Evolutionary conservation across 2,888 invertebrate species (phyloP), one percentile per base, ranked within the genome.

Genomic region (Hyposoter didymator): DNA sequence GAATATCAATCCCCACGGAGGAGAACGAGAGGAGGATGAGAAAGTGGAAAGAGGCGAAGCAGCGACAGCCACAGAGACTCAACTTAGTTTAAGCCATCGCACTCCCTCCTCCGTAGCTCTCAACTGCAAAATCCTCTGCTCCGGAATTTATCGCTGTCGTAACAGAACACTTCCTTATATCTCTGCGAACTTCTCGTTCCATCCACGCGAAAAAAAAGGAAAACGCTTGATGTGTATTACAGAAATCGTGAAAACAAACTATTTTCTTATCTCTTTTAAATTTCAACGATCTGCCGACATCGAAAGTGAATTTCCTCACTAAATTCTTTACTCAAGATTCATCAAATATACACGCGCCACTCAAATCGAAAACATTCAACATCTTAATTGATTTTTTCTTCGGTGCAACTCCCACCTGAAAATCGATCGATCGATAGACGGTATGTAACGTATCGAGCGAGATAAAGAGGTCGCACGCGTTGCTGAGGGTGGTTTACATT

Each of bases 1-100:
- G 92, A 92, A 92, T 93, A 93, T 93, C 93, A 92, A 92, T 93
- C 92, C 92, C 91, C 84, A 87, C 86, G 90, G 86, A 76, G 78
- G 79, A 80, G 69, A 59, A 69, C 55, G 74, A 74, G 75, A 81
- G 67, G 49, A 64, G 66, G 62, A 70, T 72, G 43, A 39, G 74
- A 76, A 45, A 69, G 64, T 73, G 66, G 66, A 39, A 76, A 47
- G 72, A 75, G 82, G 28, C 45, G 69, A 73, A 83, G 70, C 35
- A 73, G 84, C 88, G 85, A 81, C 88, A 90, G 89, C 90, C 89
- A 89, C 90, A 88, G 89, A 88, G 88, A 88, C 89, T 88, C 88
- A 87, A 87, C 88, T 89, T 89, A 73, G 84, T 70, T 67, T 69
- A 83, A 86, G 84, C 85, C 82, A 75, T 85, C 78, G 52, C 12